Base-by-base conservation (phyloP, 1,140 invertebrate genomes). In the Eriosoma lanigerum region DNA sequence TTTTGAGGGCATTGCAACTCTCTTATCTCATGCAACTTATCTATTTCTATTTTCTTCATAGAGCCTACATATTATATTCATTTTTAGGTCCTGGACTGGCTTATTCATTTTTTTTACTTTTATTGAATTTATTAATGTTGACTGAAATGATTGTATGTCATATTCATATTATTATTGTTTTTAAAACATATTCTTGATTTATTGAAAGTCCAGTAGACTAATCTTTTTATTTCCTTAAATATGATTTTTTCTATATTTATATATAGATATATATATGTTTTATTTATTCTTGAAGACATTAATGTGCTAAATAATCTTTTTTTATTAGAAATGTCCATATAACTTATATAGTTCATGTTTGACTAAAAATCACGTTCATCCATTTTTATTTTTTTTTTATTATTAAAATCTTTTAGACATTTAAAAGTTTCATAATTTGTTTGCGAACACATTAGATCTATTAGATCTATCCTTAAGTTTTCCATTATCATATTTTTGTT, bases 11-110 rank as follows among this genome's bases (percentile, higher is more conserved):
- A 50, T 26, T 29, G 24, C 24, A 70, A 29, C 8, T 29, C 24
- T 54, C 64, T 24, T 26, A 70, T 19, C 21, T 9, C 26, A 8
- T 52, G 19, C 26, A 75, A 75, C 72, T 75, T 75, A 44, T 58
- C 72, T 75, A 58, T 75, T 75, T 75, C 72, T 75, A 29, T 75
- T 75, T 75, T 72, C 68, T 72, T 26, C 50, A 29, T 29, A 50
- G 17, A 17, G 12, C 15, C 4, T 52, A 12, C 46, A 58, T 58
- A 15, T 56, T 54, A 54, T 75, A 56, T 75, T 56, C 44, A 75
- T 50, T 26, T 58, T 24, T 50, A 48, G 19, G 15, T 29, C 64
- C 68, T 72, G 46, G 46, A n/a, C 48, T 52, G 21, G 44, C 21
- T 66, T 44, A 38, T 44, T 66, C n/a, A 70, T 26, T 48, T 3